Conservation (phyloP, 2,797 vertebrate genomes). For the Malacoraja senta region DNA sequence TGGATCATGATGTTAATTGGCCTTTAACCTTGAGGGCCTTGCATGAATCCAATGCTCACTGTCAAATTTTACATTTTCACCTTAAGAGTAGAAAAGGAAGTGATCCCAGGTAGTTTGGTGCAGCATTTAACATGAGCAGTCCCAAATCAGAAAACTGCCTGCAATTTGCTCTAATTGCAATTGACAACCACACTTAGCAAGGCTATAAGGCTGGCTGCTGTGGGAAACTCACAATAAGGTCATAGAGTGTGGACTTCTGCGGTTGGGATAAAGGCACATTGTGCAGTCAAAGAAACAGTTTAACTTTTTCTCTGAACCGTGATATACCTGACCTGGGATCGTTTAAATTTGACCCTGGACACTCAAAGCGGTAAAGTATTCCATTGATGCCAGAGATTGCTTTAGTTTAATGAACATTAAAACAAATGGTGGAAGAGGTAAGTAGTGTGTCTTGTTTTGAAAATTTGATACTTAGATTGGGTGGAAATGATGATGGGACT, state of each 20-base stretch:
- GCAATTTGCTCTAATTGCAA: slow-evolving; percentile 4
- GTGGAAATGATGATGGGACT: background rate
- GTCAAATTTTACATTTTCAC: background rate
- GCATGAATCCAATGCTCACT: background rate
- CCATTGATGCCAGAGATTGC: background rate
- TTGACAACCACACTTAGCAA: slow-evolving; percentile 1
- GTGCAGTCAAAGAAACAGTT: background rate
- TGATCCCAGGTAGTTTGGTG: background rate
- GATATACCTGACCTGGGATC: background rate
- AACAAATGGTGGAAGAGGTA: background rate
- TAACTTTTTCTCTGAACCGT: background rate
- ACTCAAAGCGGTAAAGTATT: background rate
- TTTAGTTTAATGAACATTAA: background rate
- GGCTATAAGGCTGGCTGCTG: background rate
- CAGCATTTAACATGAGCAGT: background rate
- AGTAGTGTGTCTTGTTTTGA: background rate
- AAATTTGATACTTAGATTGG: background rate
- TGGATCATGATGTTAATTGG: background rate
- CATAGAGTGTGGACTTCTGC: background rate
- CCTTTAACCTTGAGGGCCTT: background rate
- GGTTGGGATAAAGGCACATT: background rate
- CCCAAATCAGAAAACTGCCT: background rate
- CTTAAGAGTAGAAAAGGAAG: background rate
- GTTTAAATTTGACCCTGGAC: background rate
- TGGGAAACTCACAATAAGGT: background rate